Conservation (phyloP, 2,113 vertebrate species). For the Mugil cephalus region DNA sequence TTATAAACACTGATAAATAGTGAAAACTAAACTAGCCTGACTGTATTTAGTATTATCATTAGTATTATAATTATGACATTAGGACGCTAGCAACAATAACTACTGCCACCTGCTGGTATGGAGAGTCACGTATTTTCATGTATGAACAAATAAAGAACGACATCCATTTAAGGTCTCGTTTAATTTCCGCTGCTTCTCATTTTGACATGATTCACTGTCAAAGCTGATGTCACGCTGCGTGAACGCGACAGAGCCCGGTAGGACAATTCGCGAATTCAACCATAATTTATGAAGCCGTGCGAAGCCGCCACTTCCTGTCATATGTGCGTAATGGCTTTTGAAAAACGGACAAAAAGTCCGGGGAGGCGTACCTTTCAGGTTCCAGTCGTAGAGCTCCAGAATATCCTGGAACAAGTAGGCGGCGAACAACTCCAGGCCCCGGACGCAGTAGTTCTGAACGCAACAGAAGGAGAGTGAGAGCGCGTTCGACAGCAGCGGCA, state of each 20-base stretch:
- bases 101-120: too few relatives aligned
- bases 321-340: not conserved
- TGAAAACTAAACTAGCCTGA: too few relatives aligned
- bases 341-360: not conserved
- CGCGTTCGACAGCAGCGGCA: not conserved
- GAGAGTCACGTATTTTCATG: too few relatives aligned
- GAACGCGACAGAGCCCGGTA: too few relatives aligned
- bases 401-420: slow-evolving; percentile 95
- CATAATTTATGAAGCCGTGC: not conserved
- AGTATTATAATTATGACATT: too few relatives aligned
- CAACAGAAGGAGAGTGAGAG: slow-evolving; percentile 6
- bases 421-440: slow-evolving; percentile 94
- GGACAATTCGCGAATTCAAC: not conserved
- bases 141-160: too few relatives aligned
- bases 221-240: not conserved
- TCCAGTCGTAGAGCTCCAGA: slow-evolving; percentile 98
- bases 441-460: slow-evolving; percentile 95
- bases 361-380: slow-evolving; percentile 89
- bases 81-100: too few relatives aligned
- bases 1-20: too few relatives aligned
- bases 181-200: too few relatives aligned
- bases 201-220: not conserved
- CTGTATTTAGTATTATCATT: too few relatives aligned
- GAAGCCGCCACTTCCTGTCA: not conserved
- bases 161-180: too few relatives aligned